phyloP scores from a whole-genome alignment of 2,888 invertebrate species.

The Lithosia quadra region DNA sequence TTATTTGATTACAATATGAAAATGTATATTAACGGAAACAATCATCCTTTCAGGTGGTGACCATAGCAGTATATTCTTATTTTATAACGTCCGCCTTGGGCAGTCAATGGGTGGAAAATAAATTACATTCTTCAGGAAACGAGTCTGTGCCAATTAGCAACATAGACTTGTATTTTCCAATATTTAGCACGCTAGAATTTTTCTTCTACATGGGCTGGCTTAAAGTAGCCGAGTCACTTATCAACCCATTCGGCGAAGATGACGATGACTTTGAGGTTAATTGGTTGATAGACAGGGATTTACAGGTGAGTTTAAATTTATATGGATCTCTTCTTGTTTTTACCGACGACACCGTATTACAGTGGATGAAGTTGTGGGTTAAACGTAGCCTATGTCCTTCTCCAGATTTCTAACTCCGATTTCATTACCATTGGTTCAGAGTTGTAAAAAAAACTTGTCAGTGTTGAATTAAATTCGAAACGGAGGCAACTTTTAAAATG shows the following conservation, averaged over 20 bases:
- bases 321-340: not conserved
- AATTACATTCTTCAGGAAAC: conserved; percentile 64
- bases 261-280: conserved; percentile 97
- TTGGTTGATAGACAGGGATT: conserved; percentile 96
- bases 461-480: no score
- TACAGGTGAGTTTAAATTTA: conserved; percentile 87
- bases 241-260: conserved; percentile 97
- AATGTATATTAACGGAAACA: not conserved
- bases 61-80: conserved; percentile 96
- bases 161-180: conserved; percentile 95
- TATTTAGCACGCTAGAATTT: conserved; percentile 96
- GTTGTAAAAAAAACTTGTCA: not conserved
- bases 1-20: not conserved
- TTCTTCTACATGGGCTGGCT: conserved; percentile 97
- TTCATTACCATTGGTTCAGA: not conserved
- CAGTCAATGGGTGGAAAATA: conserved; percentile 93
- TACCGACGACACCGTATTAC: not conserved
- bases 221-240: conserved; percentile 96
- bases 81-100: conserved; percentile 96
- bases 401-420: not conserved
- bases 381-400: not conserved
- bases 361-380: not conserved
- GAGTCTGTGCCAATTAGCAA: conserved; percentile 81
- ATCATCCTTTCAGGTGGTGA: conserved; percentile 90
- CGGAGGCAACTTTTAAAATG: no score